phyloP scores from a whole-genome alignment of 2,888 invertebrate species.

The Gymnocheta viridis region DNA sequence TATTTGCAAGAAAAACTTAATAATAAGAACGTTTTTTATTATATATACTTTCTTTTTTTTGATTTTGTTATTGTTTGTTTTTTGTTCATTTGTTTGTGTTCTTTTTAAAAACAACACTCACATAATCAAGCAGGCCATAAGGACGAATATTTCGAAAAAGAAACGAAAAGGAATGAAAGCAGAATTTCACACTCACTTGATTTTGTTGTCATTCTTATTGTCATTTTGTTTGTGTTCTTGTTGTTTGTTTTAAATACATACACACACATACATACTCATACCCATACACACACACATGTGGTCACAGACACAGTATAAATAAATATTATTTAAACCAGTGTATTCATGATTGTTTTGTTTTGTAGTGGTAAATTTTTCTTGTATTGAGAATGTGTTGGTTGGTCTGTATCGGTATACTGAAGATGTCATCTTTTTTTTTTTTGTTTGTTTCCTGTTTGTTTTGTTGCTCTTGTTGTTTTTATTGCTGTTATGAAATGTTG shows the following conservation, averaged over 20 bases:
- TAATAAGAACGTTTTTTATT: not conserved
- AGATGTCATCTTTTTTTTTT: constrained; percentile 44
- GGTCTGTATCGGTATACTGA: constrained; percentile 27
- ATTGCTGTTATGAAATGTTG: not conserved
- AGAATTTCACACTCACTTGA: constrained; percentile 69
- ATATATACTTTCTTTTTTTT: no score
- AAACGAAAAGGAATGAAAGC: constrained; percentile 47
- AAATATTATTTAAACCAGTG: constrained; percentile 10
- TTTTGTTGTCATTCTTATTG: constrained; percentile 65
- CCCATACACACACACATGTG: not conserved
- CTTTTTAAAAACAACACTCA: constrained; percentile 21
- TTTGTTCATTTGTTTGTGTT: constrained; percentile 1
- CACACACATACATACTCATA: not conserved
- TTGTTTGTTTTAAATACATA: constrained; percentile 11
- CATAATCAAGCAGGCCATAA: constrained; percentile 19
- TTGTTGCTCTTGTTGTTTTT: not conserved
- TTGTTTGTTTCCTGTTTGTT: not conserved
- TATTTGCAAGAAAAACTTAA: constrained; percentile 23
- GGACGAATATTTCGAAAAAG: constrained; percentile 7
- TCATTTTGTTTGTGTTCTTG: constrained; percentile 46
- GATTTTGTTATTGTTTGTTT: not conserved
- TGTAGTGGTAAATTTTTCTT: constrained; percentile 22
- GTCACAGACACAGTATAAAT: no score
- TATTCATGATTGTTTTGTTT: constrained; percentile 5
- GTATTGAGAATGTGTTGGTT: not conserved